Evolutionary conservation across 2,113 vertebrate species (phyloP), one percentile per base, ranked within the genome.

Genomic region (Esox niger): DNA sequence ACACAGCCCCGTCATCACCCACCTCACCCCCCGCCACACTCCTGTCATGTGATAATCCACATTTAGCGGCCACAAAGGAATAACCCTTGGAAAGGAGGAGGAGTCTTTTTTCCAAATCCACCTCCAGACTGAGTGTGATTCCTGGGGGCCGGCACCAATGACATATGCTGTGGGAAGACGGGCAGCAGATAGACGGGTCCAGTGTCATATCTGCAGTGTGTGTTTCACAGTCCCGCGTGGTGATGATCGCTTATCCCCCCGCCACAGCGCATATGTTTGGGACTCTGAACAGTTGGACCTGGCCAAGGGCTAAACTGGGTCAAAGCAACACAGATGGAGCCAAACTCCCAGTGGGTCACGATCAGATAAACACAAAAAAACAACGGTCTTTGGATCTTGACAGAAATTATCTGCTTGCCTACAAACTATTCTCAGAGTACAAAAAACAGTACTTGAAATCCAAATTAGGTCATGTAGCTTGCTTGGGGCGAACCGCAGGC

Each of bases 261-360:
- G 84, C 87, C 86, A 88, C 83, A 59, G 74, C 89, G 84, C 91
- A 93, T 92, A 92, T 92, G 92, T 89, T 92, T 79, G 77, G 84
- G 86, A 89, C 83, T 81, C 70, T 55, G 80, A 92, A 92, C 92
- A 92, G 91, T 93, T 92, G 92, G 91, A 92, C 69, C 71, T 88
- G 89, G 88, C 91, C 86, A 73, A 89, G 85, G 90, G 92, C 90
- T 89, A 91, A 92, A 93, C 85, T 92, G 91, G 91, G 91, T 92
- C 91, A 91, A 84, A 85, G 82, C 56, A 73, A 79, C 89, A 90
- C 92, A 93, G 89, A 93, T 92, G 91, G 91, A 90, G 81, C 66
- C 75, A 84, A 86, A 87, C 73, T 90, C 90, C 90, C 91, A 87
- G 70, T 82, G 87, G 88, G 87, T 92, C 89, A 85, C 78, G 82